Conservation (phyloP, 2,113 vertebrate species). For the Stercorarius parasiticus region DNA sequence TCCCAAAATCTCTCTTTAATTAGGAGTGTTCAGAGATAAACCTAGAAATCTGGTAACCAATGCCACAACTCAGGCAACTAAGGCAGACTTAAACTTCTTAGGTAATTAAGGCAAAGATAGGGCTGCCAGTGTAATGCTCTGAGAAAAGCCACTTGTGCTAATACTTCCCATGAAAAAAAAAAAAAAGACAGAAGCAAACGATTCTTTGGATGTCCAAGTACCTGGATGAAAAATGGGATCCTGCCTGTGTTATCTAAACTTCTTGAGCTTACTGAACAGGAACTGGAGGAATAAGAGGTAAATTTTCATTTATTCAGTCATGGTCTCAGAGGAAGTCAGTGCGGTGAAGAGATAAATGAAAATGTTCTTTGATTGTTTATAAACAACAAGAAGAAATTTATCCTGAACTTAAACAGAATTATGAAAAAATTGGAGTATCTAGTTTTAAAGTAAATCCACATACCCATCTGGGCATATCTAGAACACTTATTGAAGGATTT, state of each 20-base stretch:
- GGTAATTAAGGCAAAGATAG: background rate
- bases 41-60: background rate
- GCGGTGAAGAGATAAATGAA: background rate
- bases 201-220: background rate
- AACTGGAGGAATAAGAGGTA: background rate
- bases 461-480: background rate
- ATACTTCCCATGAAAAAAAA: background rate
- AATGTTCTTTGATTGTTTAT: background rate
- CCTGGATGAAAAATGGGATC: background rate
- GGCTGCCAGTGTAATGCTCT: background rate
- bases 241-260: background rate
- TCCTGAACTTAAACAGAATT: background rate
- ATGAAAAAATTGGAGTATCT: background rate
- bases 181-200: background rate
- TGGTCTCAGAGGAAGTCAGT: background rate
- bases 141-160: background rate
- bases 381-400: background rate
- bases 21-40: background rate
- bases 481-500: background rate
- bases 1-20: background rate
- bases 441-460: background rate
- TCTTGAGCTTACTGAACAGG: background rate
- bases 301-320: background rate
- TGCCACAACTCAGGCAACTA: background rate
- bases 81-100: background rate